phyloP scores from a whole-genome alignment of 1,140 invertebrate species.

The Sitophilus oryzae region DNA sequence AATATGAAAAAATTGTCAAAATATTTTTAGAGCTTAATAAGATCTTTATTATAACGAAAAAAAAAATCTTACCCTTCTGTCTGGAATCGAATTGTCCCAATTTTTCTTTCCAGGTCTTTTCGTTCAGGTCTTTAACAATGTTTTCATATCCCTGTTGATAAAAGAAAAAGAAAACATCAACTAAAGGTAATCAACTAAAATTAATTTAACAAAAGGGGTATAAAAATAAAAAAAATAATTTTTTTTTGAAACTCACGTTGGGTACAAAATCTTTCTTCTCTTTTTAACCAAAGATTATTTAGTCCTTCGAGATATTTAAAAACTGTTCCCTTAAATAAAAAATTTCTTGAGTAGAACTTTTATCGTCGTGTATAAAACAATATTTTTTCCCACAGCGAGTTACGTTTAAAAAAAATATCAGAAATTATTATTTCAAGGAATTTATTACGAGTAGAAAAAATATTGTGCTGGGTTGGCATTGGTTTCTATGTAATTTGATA shows the following conservation, averaged over 20 bases:
- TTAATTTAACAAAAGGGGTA: constrained; percentile 8
- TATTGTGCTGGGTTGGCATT: too few relatives aligned
- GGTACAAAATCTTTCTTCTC: constrained; percentile 13
- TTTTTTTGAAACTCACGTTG: constrained; percentile 7
- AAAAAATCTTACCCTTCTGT: constrained; percentile 72
- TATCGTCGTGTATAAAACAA: too few relatives aligned
- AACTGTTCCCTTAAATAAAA: constrained; percentile 9
- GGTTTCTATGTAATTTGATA: too few relatives aligned
- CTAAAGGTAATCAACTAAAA: constrained; percentile 5
- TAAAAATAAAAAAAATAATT: constrained; percentile 17
- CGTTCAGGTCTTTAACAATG: constrained; percentile 64
- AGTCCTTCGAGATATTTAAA: constrained; percentile 4
- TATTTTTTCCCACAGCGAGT: not conserved
- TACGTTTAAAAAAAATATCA: too few relatives aligned
- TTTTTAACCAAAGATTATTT: constrained; percentile 17
- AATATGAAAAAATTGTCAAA: not conserved
- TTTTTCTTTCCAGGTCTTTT: constrained; percentile 83
- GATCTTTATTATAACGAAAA: too few relatives aligned
- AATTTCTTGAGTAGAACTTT: not conserved
- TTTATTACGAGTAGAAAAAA: too few relatives aligned
- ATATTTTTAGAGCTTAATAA: not conserved
- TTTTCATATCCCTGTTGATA: constrained; percentile 73
- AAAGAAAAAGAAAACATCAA: constrained; percentile 29
- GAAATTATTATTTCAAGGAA: too few relatives aligned
- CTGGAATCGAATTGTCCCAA: constrained; percentile 79